phyloP scores from a whole-genome alignment of 2,113 vertebrate genomes.

The Hydrolagus affinis region DNA sequence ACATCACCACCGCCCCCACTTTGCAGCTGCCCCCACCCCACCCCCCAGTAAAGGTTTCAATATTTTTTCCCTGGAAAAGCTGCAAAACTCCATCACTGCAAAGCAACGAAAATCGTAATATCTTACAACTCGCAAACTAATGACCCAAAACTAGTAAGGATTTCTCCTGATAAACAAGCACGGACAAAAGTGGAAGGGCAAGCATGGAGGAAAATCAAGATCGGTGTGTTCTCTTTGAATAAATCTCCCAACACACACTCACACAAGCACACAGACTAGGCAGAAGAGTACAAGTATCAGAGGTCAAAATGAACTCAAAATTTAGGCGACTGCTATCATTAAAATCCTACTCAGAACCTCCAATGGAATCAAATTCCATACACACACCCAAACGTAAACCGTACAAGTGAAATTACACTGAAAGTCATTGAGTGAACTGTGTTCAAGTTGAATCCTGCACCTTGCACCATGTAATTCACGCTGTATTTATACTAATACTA shows the following conservation, averaged over 20 bases:
- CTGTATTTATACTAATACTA: not conserved
- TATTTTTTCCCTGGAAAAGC: not conserved
- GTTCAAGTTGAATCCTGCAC: not conserved
- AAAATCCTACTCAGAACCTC: not conserved
- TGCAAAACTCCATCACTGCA: too few relatives aligned
- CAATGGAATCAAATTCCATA: not conserved
- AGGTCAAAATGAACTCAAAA: not conserved
- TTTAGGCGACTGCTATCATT: not conserved
- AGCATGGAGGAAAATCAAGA: not conserved
- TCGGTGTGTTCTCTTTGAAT: not conserved
- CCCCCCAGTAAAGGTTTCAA: not conserved
- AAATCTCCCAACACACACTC: not conserved
- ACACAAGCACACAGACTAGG: not conserved
- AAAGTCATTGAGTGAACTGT: not conserved
- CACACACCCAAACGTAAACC: not conserved
- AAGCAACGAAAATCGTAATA: not conserved
- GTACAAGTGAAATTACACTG: not conserved
- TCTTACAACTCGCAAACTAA: not conserved
- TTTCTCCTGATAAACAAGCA: conserved; percentile 5
- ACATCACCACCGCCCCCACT: not conserved
- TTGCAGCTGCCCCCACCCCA: too few relatives aligned
- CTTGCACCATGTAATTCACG: not conserved
- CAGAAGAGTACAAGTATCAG: not conserved
- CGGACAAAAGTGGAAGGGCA: not conserved
- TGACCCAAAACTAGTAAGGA: not conserved